Evolutionary conservation across 2,888 invertebrate genomes (phyloP), one percentile per base, ranked within the genome.

Genomic region (Chalcosyrphus nemorum): DNA sequence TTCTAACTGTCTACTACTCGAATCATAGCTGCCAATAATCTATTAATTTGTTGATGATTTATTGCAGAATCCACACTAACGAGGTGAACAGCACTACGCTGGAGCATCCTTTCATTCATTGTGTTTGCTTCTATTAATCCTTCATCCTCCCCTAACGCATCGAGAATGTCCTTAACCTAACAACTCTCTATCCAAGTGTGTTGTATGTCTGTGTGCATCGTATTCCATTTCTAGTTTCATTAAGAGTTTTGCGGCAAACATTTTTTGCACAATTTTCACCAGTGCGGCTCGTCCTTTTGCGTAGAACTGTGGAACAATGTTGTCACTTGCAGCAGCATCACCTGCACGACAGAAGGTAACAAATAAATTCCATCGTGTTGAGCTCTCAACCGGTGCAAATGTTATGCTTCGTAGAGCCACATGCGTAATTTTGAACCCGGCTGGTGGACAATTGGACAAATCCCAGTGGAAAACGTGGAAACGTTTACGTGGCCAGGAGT

Each of bases 201-300:
- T 41, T n/a, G 38, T 7, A 52, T 9, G 19, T 29, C 4, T 13
- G 45, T 45, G 35, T 27, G 27, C 35, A 77, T n/a, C n/a, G n/a
- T n/a, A n/a, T n/a, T n/a, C n/a, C 19, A 61, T 70, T 59, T 38
- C 17, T 6, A 65, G 57, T 78, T 63, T 72, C 41, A 66, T 66
- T 54, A 74, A 52, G 38, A 59, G 66, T 66, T 75, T 80, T 80
- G 74, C 35, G 80, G 80, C 54, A 9, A 66, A 68, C 29, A 50
- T 80, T 68, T 66, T 65, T 45, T 59, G 57, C 80, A 59, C 80
- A 74, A 66, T 80, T 74, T 63, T 38, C n/a, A 29, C 52, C 45
- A 35, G 29, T 41, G 19, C 29, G n/a, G n/a, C 27, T 50, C n/a
- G 61, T 38, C 13, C n/a, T 11, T 35, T 29, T 11, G 41, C n/a